A percentile compares a stretch with the other conserved stretches of the same genome.
Conservation (phyloP, 2,797 vertebrate species). For the Sylvilagus floridanus region DNA sequence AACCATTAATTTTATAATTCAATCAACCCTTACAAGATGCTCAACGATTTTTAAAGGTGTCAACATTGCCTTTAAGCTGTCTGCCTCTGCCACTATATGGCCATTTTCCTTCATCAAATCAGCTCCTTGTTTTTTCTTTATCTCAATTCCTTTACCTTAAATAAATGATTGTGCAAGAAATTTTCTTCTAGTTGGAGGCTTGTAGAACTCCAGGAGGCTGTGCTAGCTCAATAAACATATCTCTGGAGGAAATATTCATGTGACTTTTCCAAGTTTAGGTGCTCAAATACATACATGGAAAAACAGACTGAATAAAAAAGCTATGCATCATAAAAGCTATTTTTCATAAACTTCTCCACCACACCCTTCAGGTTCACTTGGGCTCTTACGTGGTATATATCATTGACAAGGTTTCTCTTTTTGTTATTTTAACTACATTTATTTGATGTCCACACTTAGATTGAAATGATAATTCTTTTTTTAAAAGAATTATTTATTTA, state of each 20-base stretch:
- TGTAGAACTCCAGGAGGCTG: background rate
- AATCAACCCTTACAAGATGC: slow-evolving; percentile 10
- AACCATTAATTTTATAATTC: slow-evolving; percentile 64
- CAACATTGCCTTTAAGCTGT: background rate
- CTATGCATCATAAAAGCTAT: too few relatives aligned
- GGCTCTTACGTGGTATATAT: too few relatives aligned
- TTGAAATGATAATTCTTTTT: background rate
- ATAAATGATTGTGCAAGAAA: background rate
- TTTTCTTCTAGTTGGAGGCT: background rate
- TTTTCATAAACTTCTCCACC: background rate
- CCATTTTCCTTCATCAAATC: background rate
- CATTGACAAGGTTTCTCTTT: background rate
- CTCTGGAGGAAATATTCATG: background rate
- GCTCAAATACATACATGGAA: background rate
- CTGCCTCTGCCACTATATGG: background rate
- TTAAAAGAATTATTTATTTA: too few relatives aligned
- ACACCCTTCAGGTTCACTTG: background rate
- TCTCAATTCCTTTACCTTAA: background rate
- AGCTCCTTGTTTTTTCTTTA: background rate
- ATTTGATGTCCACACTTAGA: background rate
- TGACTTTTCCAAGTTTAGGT: background rate
- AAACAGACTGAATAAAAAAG: background rate
- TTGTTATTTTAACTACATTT: background rate
- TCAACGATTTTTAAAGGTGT: background rate
- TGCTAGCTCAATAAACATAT: background rate